Percentiles rank a stretch among this genome's conserved stretches.
Evolutionary conservation across 2,113 vertebrate species (phyloP).

Genomic region (Tachycineta bicolor): DNA sequence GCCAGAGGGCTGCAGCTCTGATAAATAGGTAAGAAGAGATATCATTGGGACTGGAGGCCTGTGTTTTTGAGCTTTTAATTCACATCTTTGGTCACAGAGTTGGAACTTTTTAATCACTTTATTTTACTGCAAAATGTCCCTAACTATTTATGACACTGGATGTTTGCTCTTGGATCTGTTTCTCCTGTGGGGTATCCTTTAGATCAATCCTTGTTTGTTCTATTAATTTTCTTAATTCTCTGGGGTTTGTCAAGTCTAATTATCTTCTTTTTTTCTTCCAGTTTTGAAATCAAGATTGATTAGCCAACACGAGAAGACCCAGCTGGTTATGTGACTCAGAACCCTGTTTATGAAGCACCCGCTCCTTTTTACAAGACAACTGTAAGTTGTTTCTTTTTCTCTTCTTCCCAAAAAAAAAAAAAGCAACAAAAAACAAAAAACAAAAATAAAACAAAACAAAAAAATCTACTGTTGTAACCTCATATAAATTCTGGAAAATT

Average conservation of each 20-base stretch:
- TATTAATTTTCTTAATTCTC: slow-evolving; percentile 52
- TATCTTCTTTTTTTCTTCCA: slow-evolving; percentile 32
- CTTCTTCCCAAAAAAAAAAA: not conserved
- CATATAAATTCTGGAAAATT: not conserved
- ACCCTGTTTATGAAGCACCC: slow-evolving; percentile 9
- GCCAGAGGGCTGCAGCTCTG: not conserved
- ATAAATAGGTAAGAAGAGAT: not conserved
- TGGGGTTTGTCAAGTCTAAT: slow-evolving; percentile 35
- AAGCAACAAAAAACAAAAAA: not conserved
- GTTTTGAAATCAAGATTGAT: slow-evolving; percentile 54
- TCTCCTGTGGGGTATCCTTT: slow-evolving; percentile 2
- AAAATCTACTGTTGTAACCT: not conserved
- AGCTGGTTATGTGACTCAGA: slow-evolving; percentile 49
- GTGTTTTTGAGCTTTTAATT: not conserved
- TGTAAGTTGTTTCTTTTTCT: slow-evolving; percentile 20
- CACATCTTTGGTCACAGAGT: not conserved
- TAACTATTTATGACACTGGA: not conserved
- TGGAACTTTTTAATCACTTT: not conserved
- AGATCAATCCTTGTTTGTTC: slow-evolving; percentile 24
- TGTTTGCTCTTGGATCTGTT: slow-evolving; percentile 26
- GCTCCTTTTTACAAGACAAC: not conserved
- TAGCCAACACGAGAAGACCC: slow-evolving; percentile 4
- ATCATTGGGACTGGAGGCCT: not conserved
- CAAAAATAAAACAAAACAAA: not conserved
- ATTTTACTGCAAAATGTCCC: not conserved